These are phyloP conservation scores for Chrysotoxum bicinctum DNA, from an alignment of 2,888 invertebrate genomes.

Conservation along the genomic window DNA sequence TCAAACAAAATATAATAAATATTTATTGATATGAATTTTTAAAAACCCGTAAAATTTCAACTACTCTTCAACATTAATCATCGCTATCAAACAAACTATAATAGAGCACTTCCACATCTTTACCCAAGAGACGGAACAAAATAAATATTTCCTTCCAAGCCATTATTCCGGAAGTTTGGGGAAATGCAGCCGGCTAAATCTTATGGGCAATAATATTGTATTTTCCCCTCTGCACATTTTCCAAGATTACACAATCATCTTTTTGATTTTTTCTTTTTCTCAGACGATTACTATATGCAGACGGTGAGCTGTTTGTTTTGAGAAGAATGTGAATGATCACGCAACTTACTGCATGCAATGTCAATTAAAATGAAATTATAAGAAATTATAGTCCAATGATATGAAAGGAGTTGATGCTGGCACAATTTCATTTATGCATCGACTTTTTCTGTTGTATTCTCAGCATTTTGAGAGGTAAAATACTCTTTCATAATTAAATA, in stretches of 20 bases:
- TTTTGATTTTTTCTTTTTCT: constrained; percentile 21
- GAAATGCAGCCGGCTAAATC: constrained; percentile 8
- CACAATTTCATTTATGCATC: constrained; percentile 35
- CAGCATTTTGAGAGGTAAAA: neutral
- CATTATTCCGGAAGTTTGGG: constrained; percentile 53
- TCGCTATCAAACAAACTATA: neutral
- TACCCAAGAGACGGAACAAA: neutral
- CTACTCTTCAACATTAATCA: neutral
- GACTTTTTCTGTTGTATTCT: neutral
- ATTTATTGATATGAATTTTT: neutral
- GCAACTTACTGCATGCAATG: constrained; percentile 23
- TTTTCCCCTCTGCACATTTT: constrained; percentile 29
- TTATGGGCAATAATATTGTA: constrained; percentile 18
- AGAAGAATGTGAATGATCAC: constrained; percentile 10
- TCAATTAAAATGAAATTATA: constrained; percentile 32
- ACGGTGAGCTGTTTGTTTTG: neutral
- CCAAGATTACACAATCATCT: constrained; percentile 43
- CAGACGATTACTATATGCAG: neutral
- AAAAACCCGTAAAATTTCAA: neutral
- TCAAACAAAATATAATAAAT: no score
- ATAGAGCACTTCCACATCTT: neutral
- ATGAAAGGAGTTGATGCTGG: constrained; percentile 47
- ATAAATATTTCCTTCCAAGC: constrained; percentile 39
- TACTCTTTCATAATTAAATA: neutral
- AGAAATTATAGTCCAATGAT: neutral